Conservation (phyloP, 2,797 vertebrate species). For the Semotilus atromaculatus region DNA sequence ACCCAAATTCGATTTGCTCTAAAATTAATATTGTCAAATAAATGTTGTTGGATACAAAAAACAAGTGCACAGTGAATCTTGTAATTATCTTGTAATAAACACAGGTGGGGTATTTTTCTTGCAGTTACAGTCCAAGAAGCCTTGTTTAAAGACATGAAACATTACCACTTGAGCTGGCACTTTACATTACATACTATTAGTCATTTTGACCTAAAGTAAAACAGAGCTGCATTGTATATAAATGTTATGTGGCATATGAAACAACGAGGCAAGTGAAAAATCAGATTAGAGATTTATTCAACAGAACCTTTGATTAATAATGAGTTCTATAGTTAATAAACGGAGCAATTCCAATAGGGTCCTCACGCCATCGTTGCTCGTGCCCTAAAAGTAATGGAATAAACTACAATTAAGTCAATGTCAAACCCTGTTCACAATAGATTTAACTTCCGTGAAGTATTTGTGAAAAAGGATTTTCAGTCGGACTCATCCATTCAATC, state of each 20-base stretch:
- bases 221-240: constrained; percentile 26
- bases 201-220: constrained; percentile 31
- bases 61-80: not conserved
- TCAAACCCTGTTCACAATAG: not conserved
- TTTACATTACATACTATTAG: constrained; percentile 5
- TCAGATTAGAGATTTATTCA: constrained; percentile 9
- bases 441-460: not conserved
- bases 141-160: not conserved
- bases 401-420: not conserved
- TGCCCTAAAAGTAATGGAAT: not conserved
- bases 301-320: not conserved
- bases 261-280: constrained; percentile 4
- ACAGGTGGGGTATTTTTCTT: constrained; percentile 3
- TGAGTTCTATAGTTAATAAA: not conserved
- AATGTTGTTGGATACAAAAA: not conserved
- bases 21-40: not conserved
- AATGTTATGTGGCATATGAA: constrained; percentile 17
- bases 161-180: not conserved
- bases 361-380: too few species aligned
- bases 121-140: not conserved
- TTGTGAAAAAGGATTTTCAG: not conserved
- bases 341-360: too few species aligned
- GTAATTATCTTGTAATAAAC: not conserved
- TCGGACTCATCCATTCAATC: not conserved
- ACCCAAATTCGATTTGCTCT: not conserved